Percentiles rank a stretch among this genome's conserved stretches.
These are phyloP conservation scores for Ammospiza caudacuta DNA, from an alignment of 2,113 vertebrate genomes.

Conservation along the genomic window DNA sequence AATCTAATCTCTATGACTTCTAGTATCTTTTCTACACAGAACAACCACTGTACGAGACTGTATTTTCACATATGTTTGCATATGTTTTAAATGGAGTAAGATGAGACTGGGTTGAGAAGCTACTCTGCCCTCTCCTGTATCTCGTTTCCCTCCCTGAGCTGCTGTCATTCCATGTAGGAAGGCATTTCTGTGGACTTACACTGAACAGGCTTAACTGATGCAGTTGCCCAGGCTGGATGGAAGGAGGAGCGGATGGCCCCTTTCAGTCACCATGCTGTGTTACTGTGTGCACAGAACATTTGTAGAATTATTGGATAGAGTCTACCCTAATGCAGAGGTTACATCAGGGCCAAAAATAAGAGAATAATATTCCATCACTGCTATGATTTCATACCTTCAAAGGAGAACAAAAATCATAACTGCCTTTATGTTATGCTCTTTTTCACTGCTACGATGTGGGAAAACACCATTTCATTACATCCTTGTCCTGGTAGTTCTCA, in stretches of 20 bases:
- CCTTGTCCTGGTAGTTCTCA: background rate
- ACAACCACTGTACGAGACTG: background rate
- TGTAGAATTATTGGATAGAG: background rate
- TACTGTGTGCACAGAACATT: rapidly evolving
- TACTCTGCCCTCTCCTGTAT: background rate
- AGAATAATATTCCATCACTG: background rate
- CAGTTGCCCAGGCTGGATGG: background rate
- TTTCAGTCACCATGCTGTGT: background rate
- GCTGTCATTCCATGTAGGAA: background rate
- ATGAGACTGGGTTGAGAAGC: background rate
- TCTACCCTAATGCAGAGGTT: background rate
- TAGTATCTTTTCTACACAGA: background rate
- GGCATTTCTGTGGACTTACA: background rate
- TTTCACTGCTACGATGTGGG: background rate
- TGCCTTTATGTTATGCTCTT: background rate
- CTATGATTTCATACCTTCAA: background rate
- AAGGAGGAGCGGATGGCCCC: background rate
- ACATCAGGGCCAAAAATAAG: background rate
- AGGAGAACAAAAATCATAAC: background rate
- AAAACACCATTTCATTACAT: background rate
- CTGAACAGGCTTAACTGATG: background rate
- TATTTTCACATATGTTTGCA: background rate
- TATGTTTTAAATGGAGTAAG: background rate
- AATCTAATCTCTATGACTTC: background rate
- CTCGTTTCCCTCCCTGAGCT: background rate